Evolutionary conservation across 2,888 invertebrate species (phyloP).

Genomic region (Melieria omissa): DNA sequence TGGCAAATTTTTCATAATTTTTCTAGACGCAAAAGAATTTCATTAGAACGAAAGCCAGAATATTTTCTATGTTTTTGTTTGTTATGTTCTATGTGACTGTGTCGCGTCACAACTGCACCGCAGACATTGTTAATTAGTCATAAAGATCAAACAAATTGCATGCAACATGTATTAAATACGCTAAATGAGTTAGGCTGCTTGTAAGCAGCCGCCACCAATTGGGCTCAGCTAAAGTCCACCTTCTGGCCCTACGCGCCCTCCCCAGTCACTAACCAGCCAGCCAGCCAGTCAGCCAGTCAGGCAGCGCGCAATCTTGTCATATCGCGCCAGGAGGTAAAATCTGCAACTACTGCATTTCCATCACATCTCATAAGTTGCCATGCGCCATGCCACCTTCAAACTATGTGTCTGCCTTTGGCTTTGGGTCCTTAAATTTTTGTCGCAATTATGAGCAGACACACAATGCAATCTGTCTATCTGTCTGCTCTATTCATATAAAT

Average conservation of each 20-base stretch:
- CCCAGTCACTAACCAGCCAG: background rate
- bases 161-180: conserved; percentile 58
- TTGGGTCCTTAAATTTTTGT: too few relatives aligned
- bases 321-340: conserved; percentile 48
- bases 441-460: too few relatives aligned
- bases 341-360: conserved; percentile 22
- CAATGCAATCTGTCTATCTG: too few relatives aligned
- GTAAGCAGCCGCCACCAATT: too few relatives aligned
- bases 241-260: background rate
- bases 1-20: conserved; percentile 43
- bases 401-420: too few relatives aligned
- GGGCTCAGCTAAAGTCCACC: background rate
- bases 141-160: conserved; percentile 64
- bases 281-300: background rate
- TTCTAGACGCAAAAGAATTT: conserved; percentile 19
- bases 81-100: background rate
- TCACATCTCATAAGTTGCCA: conserved; percentile 18
- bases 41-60: background rate
- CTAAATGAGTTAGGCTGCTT: conserved; percentile 9
- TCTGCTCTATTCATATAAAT: too few relatives aligned
- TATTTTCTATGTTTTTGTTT: background rate
- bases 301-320: conserved; percentile 36
- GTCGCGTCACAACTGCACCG: conserved; percentile 16
- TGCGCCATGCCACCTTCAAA: background rate
- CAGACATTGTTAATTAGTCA: conserved; percentile 60